A percentile compares a stretch with the other conserved stretches of the same genome.
These are phyloP conservation scores for Smutsia temminckii DNA, from an alignment of 2,797 vertebrate species.

Conservation along the genomic window DNA sequence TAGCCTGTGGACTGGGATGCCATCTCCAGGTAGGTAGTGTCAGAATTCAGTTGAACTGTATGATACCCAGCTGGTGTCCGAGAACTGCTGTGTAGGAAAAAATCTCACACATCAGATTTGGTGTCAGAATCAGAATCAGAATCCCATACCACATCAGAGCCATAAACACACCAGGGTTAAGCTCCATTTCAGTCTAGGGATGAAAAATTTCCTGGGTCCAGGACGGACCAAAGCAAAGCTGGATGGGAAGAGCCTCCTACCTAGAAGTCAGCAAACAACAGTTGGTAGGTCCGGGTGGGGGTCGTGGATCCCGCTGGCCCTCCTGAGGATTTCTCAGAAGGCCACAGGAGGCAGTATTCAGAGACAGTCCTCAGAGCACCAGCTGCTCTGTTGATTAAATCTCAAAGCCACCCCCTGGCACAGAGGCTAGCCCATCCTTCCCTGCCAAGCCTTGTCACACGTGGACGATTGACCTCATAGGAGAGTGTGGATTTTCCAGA, in stretches of 20 bases:
- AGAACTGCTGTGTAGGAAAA: background rate
- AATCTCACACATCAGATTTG: background rate
- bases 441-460: background rate
- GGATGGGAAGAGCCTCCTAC: background rate
- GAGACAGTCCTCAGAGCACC: background rate
- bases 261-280: background rate
- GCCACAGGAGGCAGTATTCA: background rate
- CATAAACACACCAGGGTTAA: background rate
- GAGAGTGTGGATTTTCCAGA: background rate
- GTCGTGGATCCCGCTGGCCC: background rate
- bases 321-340: background rate
- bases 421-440: background rate
- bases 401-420: background rate
- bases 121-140: background rate
- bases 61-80: background rate
- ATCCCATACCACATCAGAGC: background rate
- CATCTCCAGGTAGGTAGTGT: background rate
- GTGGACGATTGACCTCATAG: background rate
- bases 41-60: background rate
- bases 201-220: background rate
- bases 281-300: background rate
- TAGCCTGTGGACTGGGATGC: background rate
- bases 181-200: background rate
- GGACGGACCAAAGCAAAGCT: background rate
- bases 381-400: slow-evolving; percentile 10